Conservation (phyloP, 2,797 vertebrate species). For the Malacoraja senta region DNA sequence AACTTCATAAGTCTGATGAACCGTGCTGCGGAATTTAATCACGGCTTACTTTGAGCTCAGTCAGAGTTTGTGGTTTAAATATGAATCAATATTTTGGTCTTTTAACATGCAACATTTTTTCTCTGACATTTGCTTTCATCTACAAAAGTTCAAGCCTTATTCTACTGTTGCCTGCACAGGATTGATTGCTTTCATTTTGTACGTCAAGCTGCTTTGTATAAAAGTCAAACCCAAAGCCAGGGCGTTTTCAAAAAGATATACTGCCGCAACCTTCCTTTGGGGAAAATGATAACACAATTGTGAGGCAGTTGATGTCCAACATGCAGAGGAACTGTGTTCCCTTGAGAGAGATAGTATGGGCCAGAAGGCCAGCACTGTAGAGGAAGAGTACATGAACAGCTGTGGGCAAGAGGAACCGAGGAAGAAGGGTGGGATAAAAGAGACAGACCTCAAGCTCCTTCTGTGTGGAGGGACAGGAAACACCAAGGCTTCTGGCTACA, state of each 20-base stretch:
- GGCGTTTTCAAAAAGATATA: slow-evolving; percentile 70
- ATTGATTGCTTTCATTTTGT: neutral
- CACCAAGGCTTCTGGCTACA: slow-evolving; percentile 58
- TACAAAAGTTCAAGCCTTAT: neutral
- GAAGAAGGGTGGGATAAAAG: slow-evolving; percentile 54
- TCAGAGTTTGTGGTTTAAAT: neutral
- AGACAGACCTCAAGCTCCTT: slow-evolving; percentile 56
- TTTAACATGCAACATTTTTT: neutral
- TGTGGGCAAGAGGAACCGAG: slow-evolving; percentile 54
- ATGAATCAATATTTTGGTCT: neutral
- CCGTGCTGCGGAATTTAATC: neutral
- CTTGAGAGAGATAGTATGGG: slow-evolving; percentile 56
- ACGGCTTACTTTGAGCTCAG: neutral
- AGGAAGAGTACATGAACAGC: slow-evolving; percentile 46
- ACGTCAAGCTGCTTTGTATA: slow-evolving; percentile 43
- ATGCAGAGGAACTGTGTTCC: slow-evolving; percentile 60
- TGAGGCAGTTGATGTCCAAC: slow-evolving; percentile 55
- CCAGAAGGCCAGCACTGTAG: slow-evolving; percentile 51
- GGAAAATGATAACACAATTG: slow-evolving; percentile 56
- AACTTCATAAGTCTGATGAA: slow-evolving; percentile 14
- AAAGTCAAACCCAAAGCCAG: slow-evolving; percentile 64
- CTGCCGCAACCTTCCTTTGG: slow-evolving; percentile 70
- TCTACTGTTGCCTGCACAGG: neutral
- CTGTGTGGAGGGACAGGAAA: slow-evolving; percentile 58
- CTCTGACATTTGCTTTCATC: neutral